Evolutionary conservation across 2,797 vertebrate species (phyloP).

Genomic region (Sebastes baramenuke): DNA sequence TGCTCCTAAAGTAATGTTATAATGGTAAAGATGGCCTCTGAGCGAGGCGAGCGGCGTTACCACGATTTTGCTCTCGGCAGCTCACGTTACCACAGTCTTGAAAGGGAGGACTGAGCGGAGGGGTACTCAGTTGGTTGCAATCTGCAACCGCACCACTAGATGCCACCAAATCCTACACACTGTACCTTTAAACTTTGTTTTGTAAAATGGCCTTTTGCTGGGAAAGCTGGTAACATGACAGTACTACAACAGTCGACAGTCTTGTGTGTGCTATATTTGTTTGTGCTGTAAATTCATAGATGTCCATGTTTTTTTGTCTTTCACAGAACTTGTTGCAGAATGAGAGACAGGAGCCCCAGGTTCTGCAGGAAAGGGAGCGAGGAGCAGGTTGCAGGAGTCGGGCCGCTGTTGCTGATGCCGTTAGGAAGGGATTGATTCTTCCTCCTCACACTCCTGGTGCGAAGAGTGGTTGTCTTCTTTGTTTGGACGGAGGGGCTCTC

Average conservation of each 20-base stretch:
- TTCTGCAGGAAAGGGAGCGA: not conserved
- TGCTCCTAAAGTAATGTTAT: too few relatives aligned
- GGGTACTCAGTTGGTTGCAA: not conserved
- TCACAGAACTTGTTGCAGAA: constrained; percentile 48
- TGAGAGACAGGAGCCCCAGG: constrained; percentile 52
- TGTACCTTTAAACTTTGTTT: not conserved
- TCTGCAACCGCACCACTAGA: not conserved
- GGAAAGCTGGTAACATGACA: not conserved
- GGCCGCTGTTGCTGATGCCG: constrained; percentile 39
- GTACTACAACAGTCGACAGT: not conserved
- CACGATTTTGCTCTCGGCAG: too few relatives aligned
- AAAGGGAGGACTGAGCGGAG: not conserved
- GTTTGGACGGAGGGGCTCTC: constrained; percentile 59
- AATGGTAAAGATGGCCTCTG: not conserved
- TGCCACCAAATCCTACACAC: not conserved
- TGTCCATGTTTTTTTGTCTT: not conserved
- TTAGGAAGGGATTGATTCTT: constrained; percentile 66
- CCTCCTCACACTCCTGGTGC: constrained; percentile 81
- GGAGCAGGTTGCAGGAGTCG: not conserved
- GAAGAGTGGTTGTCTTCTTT: constrained; percentile 78
- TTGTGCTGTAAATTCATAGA: constrained; percentile 40
- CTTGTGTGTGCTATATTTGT: constrained; percentile 20
- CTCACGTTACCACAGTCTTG: not conserved
- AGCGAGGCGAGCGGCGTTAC: not conserved
- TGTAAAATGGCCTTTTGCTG: constrained; percentile 4